phyloP scores from a whole-genome alignment of 2,888 invertebrate genomes.

The Drosophila peninsularis region DNA sequence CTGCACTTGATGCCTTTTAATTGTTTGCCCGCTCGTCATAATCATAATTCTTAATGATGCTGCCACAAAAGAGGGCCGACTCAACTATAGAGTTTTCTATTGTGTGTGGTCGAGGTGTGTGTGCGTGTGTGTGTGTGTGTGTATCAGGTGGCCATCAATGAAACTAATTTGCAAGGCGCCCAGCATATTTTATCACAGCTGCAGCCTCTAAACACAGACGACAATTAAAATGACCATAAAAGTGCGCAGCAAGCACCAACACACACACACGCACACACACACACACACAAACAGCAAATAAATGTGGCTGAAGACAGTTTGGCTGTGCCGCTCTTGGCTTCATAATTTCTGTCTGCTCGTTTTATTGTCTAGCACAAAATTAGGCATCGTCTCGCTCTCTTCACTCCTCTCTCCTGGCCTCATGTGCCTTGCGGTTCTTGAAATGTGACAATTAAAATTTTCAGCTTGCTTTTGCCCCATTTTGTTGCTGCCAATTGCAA shows the following conservation, averaged over 20 bases:
- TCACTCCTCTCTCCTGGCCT: conserved; percentile 24
- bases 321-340: conserved; percentile 1
- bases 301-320: conserved; percentile 9
- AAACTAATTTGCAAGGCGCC: conserved; percentile 54
- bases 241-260: conserved; percentile 24
- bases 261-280: background rate
- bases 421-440: conserved; percentile 58
- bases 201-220: conserved; percentile 60
- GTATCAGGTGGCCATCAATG: conserved; percentile 60
- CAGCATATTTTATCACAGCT: conserved; percentile 60
- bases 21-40: conserved; percentile 64
- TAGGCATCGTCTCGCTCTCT: conserved; percentile 25
- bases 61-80: conserved; percentile 21
- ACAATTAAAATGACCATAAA: conserved; percentile 65
- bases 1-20: conserved; percentile 63
- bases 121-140: background rate
- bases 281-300: conserved; percentile 2
- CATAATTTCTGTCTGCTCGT: conserved; percentile 43
- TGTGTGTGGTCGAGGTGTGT: background rate
- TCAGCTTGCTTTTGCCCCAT: conserved; percentile 27
- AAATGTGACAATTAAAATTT: conserved; percentile 72
- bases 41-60: conserved; percentile 75
- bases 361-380: conserved; percentile 53
- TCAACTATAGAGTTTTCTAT: background rate
- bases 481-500: conserved; percentile 36